Evolutionary conservation across 2,113 vertebrate genomes (phyloP), one percentile per base, ranked within the genome.

Genomic region (Tapirus terrestris): DNA sequence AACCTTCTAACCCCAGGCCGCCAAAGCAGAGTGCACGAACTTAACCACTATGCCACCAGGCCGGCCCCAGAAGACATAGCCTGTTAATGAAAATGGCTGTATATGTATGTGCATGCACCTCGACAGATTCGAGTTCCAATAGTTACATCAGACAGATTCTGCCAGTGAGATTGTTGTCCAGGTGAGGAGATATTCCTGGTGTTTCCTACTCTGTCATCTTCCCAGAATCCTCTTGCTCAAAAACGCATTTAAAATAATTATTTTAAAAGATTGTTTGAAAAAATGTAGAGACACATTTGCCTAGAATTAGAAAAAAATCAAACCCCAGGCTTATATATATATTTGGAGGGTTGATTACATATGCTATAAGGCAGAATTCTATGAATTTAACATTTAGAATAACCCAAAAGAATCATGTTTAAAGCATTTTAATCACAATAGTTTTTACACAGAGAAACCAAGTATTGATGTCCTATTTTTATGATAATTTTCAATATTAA

Each of bases 401-500:
- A 89, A 68, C 13, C 45, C 14, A 80, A 12, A 63, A 18, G 2
- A 56, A 20, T 80, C 13, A 45, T 45, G 8, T 10, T 48, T 90
- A 79, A 85, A 93, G 31, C 13, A 70, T 45, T 90, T 70, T 72
- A 27, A 33, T 80, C 25, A 96, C 20, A 61, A 61, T 23, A 89
- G 27, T 9, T 68, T 93, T 70, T 84, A 70, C 33, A 76, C 12
- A 39, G 60, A 23, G 16, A 83, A 68, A 33, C 36, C 21, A 65
- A 61, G 39, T 39, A 79, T 36, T 79, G 25, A 83, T 93, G 31
- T 65, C 20, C 56, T 29, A 58, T 83, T 89, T 60, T 13, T 43
- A 58, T n/a, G 23, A 88, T 61, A 21, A 51, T 88, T 96, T 91
- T 86, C 39, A 91, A 43, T 60, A 81, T 72, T 70, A 75, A 93